Evolutionary conservation across 92 coral and sea anemone genomes (phyloP), one percentile per base, ranked within the genome.

Genomic region (Metridium senile): DNA sequence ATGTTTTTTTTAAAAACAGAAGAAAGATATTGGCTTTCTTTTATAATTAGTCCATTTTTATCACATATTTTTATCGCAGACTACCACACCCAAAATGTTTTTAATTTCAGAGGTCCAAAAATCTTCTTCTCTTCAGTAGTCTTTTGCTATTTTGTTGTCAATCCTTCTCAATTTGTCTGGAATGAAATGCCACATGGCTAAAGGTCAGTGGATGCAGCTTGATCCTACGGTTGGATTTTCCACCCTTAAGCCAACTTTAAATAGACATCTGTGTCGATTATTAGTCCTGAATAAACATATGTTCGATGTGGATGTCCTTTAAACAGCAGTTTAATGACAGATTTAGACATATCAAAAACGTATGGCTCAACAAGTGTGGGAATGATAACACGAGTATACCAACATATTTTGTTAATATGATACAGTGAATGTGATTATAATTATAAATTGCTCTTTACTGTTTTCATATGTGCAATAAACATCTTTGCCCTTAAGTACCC

Each of bases 231-330:
- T 45, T 56, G 56, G 78, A 73, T 31, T 33, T 57, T 47, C 46
- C 68, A n/a, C 78, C 68, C 68, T 58, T 73, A 73, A 73, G 66
- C 78, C 78, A 73, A 73, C 46, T 58, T 58, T 57, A 73, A 73
- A 73, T 62, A 58, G 67, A 57, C 78, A 73, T 73, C 78, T 73
- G 78, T 58, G 78, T 57, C 64, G 78, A 58, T 73, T 23, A 73
- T 57, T 26, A 26, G 28, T 27, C 18, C 78, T 73, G 78, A 33
- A 73, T 25, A 57, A 73, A 73, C 78, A 73, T 57, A 34, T 73
- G 67, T 61, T 26, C 64, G 19, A 25, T 21, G 33, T 73, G 33
- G 32, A 73, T 34, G 66, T 34, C 54, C 45, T 54, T 25, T 52
- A 71, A 71, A 53, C 76, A 71, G 52, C 31, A 62, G 31, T 26